These are phyloP conservation scores for Dicerorhinus sumatrensis DNA, from an alignment of 2,113 vertebrate genomes.

Conservation along the genomic window DNA sequence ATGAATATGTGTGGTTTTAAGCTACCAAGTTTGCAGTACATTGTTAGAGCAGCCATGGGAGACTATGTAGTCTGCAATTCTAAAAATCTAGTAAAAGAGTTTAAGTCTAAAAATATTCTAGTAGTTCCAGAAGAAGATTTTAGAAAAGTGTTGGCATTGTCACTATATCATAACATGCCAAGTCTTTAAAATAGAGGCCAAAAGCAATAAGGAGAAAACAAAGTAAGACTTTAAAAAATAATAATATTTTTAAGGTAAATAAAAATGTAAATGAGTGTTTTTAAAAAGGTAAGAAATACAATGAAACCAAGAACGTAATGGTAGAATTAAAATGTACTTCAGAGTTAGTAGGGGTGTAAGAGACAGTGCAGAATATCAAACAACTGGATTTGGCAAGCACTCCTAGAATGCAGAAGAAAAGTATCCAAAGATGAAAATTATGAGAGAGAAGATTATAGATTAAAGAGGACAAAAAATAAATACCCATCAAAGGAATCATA, in stretches of 20 bases:
- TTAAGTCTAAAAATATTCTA: constrained; percentile 15
- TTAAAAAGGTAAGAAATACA: constrained; percentile 25
- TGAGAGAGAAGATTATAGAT: constrained; percentile 35
- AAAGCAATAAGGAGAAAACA: constrained; percentile 2
- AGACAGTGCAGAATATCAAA: constrained; percentile 22
- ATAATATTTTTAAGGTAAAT: not conserved
- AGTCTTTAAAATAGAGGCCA: not conserved
- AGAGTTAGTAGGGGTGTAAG: not conserved
- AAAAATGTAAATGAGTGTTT: constrained; percentile 40
- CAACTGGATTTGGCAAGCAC: constrained; percentile 16
- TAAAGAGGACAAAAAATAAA: constrained; percentile 39
- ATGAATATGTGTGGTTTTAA: not conserved
- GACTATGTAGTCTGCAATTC: not conserved
- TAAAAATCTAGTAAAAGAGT: constrained; percentile 25
- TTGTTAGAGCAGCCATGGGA: not conserved
- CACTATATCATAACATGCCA: not conserved
- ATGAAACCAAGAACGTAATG: constrained; percentile 3
- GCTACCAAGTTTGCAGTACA: not conserved
- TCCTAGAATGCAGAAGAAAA: not conserved
- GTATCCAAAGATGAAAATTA: constrained; percentile 22
- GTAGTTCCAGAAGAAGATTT: not conserved
- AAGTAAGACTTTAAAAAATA: constrained; percentile 5
- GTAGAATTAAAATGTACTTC: constrained; percentile 23
- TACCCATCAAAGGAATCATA: constrained; percentile 26
- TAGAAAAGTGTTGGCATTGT: constrained; percentile 13